phyloP scores from a whole-genome alignment of 1,140 invertebrate genomes.

The Cardiocondyla obscurior region DNA sequence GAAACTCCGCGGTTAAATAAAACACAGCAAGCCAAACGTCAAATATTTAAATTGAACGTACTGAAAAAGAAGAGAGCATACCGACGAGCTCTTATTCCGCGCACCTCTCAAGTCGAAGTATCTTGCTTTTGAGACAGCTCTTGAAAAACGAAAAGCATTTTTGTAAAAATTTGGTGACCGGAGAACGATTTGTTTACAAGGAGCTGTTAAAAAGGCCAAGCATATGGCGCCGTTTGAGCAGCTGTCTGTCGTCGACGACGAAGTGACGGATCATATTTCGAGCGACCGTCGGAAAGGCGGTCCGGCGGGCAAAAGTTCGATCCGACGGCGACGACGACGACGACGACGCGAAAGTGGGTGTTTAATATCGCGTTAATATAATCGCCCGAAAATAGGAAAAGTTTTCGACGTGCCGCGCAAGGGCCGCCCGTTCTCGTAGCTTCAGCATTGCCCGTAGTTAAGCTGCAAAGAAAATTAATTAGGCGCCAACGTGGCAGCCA shows the following conservation, averaged over 20 bases:
- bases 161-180: background rate
- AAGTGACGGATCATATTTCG: conserved; percentile 45
- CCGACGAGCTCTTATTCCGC: background rate
- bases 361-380: conserved; percentile 61
- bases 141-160: conserved; percentile 3
- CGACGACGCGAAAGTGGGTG: conserved; percentile 36
- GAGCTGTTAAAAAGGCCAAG: background rate
- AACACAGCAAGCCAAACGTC: background rate
- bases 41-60: background rate
- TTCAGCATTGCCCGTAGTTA: conserved; percentile 57
- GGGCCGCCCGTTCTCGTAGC: conserved; percentile 55
- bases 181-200: conserved; percentile 35
- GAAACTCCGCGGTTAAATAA: background rate
- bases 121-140: background rate
- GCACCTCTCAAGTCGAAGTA: background rate
- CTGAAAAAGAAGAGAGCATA: background rate
- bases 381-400: conserved; percentile 63
- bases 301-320: conserved; percentile 31
- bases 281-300: conserved; percentile 11
- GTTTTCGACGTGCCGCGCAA: conserved; percentile 59
- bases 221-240: background rate
- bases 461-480: conserved; percentile 71
- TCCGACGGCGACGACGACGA: background rate
- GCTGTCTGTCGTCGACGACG: conserved; percentile 28
- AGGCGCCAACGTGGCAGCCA: conserved; percentile 41